phyloP scores from a whole-genome alignment of 2,888 invertebrate species.

The Synergus laeviventris region DNA sequence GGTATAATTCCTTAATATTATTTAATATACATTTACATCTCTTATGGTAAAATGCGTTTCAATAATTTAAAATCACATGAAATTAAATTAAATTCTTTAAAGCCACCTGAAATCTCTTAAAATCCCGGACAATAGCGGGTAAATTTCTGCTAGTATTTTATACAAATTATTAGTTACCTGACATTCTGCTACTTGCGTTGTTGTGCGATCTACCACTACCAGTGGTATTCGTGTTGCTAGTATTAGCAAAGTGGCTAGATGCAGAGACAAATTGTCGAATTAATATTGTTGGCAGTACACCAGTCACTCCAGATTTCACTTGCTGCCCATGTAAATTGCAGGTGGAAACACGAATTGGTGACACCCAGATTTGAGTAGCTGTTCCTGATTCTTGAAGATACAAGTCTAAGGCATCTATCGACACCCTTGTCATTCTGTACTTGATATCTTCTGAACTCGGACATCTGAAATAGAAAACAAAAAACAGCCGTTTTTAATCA shows the following conservation, averaged over 20 bases:
- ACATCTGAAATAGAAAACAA: conserved; percentile 59
- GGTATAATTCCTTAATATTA: too few species aligned
- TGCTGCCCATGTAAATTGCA: conserved; percentile 97
- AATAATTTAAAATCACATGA: too few species aligned
- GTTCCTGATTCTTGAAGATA: conserved; percentile 93
- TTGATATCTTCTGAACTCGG: conserved; percentile 81
- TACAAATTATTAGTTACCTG: conserved; percentile 58
- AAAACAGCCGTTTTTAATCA: not conserved
- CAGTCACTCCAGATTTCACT: conserved; percentile 92
- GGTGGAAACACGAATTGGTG: conserved; percentile 90
- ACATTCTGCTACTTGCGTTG: conserved; percentile 76
- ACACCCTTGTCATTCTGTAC: conserved; percentile 93
- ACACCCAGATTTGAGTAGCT: conserved; percentile 91
- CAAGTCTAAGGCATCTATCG: conserved; percentile 92
- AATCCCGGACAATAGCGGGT: too few species aligned
- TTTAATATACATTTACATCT: too few species aligned
- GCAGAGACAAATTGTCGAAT: conserved; percentile 83
- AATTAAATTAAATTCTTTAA: too few species aligned
- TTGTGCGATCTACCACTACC: conserved; percentile 80
- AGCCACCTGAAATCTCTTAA: too few species aligned
- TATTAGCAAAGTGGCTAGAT: conserved; percentile 76
- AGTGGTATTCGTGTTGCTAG: conserved; percentile 83
- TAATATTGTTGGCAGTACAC: conserved; percentile 86
- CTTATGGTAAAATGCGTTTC: too few species aligned
- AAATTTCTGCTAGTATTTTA: too few species aligned